Base-by-base conservation (phyloP, 2,888 invertebrate species). In the Desoria tigrina region DNA sequence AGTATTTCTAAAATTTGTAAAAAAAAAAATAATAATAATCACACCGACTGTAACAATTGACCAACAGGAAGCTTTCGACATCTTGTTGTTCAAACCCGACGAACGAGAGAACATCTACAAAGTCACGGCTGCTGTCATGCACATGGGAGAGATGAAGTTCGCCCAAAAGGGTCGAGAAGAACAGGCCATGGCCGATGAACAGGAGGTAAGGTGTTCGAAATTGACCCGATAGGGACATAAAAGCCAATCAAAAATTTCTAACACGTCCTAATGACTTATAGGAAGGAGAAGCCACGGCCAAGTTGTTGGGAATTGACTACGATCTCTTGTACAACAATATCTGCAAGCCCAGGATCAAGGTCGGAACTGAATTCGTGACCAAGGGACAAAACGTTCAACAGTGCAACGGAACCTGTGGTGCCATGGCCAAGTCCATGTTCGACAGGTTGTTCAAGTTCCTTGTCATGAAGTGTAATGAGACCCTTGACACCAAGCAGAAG, bases 101-200 rank as follows among this genome's bases (percentile, higher is more conserved):
- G 85, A 86, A 78, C 84, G 84, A 77, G 73, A 77, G 56, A 79
- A 83, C 72, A 78, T 84, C 75, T 73, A 73, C 71, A 68, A 57
- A 32, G 50, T 73, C 39, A 56, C 71, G 37, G 73, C 73, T 23
- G 69, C 73, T 58, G 73, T 73, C 24, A 73, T 73, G 73, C 71
- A 73, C 68, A 71, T 73, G 71, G 73, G 73, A 85, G 83, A 84
- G 77, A 82, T 85, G 82, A 85, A 84, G 79, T 85, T 85, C 81
- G 85, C 85, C 78, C 85, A 86, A 79, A 81, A 85, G 74, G 84
- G 84, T 61, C 80, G 85, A 74, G 85, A 85, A 18, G 45, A 60
- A 51, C 65, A 62, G 42, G 73, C 73, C 51, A 63, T 61, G 61
- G 63, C 61, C 39, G 71, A 55, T 65, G 73, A 68, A 28, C 42